Conservation (phyloP, 2,888 invertebrate genomes). For the Escarpia spicata region DNA sequence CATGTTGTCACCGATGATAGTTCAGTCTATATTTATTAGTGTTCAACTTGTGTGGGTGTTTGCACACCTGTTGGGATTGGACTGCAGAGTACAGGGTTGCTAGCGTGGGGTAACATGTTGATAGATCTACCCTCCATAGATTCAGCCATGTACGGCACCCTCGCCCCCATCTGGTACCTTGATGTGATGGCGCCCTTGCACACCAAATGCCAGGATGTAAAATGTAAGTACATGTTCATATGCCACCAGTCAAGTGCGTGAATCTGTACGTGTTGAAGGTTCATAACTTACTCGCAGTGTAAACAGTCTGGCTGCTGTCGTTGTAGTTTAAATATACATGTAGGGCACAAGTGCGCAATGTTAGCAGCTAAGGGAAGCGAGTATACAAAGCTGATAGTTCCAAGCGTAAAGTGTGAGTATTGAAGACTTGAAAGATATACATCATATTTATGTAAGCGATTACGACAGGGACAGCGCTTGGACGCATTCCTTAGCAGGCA, state of each 20-base stretch:
- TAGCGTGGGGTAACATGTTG: slow-evolving; percentile 1
- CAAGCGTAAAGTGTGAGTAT: background rate
- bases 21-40: background rate
- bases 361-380: background rate
- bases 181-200: background rate
- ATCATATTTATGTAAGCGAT: too few species aligned
- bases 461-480: too few species aligned
- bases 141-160: background rate
- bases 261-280: background rate
- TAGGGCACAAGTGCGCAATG: background rate
- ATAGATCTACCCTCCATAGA: background rate
- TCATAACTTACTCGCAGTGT: background rate
- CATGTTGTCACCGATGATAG: background rate
- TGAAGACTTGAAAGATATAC: background rate
- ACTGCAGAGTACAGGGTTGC: background rate
- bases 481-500: too few species aligned
- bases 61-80: background rate
- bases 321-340: background rate
- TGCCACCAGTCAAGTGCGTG: background rate
- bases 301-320: background rate
- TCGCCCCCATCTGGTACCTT: background rate
- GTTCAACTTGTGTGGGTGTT: background rate
- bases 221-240: background rate
- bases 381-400: background rate
- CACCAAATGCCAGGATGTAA: background rate